Conservation (phyloP, 2,113 vertebrate genomes). For the Lampris incognitus region DNA sequence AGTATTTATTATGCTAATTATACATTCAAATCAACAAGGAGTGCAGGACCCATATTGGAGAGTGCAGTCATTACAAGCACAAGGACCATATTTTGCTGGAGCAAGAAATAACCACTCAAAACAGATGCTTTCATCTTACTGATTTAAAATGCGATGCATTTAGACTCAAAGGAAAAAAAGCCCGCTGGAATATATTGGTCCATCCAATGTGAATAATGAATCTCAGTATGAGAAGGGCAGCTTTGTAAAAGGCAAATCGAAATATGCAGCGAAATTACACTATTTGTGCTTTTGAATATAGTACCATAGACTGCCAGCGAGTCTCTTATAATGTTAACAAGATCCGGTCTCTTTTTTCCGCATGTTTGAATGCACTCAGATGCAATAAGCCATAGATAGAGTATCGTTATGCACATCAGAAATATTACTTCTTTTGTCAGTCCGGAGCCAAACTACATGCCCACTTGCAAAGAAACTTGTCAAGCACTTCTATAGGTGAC, state of each 20-base stretch:
- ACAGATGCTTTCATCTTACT: slow-evolving; percentile 77
- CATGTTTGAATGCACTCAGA: too few species aligned
- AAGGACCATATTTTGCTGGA: slow-evolving; percentile 65
- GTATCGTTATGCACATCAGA: too few species aligned
- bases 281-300: too few species aligned
- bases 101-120: slow-evolving; percentile 75
- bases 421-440: too few species aligned
- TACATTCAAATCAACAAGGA: slow-evolving; percentile 75
- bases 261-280: background rate
- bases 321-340: too few species aligned
- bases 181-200: slow-evolving; percentile 30
- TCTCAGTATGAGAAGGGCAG: slow-evolving; percentile 28
- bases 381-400: too few species aligned
- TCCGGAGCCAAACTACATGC: too few species aligned
- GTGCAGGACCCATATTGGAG: slow-evolving; percentile 56
- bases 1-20: slow-evolving; percentile 83
- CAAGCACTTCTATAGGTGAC: background rate
- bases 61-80: slow-evolving; percentile 70
- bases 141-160: slow-evolving; percentile 73
- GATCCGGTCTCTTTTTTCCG: too few species aligned
- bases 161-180: slow-evolving; percentile 58
- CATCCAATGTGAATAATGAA: slow-evolving; percentile 57
- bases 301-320: slow-evolving; percentile 3
- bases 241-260: slow-evolving; percentile 31
- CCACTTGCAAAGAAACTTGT: background rate